Conservation (phyloP, 2,888 invertebrate species). For the Deroplatys truncata region DNA sequence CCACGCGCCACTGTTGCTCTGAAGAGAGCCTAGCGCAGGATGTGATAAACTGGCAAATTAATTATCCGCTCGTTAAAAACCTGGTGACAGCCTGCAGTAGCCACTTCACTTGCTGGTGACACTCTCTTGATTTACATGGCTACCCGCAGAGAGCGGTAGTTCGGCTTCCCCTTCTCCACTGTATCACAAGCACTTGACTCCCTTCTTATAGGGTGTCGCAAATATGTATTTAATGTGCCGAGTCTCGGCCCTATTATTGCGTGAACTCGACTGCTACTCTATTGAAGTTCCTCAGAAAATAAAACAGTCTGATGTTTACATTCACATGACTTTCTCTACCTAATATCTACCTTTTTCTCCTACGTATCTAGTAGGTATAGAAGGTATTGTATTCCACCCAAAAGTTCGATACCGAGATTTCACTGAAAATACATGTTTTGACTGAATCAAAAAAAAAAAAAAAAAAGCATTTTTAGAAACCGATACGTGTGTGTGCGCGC, state of each 20-base stretch:
- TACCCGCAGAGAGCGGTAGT: not conserved
- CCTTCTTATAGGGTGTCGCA: not conserved
- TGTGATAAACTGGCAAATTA: conserved; percentile 26
- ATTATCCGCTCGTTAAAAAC: conserved; percentile 24
- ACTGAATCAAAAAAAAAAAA: too few relatives aligned
- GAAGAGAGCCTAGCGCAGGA: not conserved
- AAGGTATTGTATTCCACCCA: too few relatives aligned
- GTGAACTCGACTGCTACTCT: too few relatives aligned
- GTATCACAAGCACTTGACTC: not conserved
- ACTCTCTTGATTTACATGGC: conserved; percentile 5
- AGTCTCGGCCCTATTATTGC: not conserved
- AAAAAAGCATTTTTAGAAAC: too few relatives aligned
- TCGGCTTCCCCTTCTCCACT: not conserved
- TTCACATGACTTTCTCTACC: too few relatives aligned
- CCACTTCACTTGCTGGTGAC: conserved; percentile 8
- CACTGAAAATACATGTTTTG: too few relatives aligned
- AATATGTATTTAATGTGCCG: not conserved
- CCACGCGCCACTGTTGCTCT: not conserved
- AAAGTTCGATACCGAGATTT: too few relatives aligned
- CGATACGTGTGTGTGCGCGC: too few relatives aligned
- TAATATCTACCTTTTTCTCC: too few relatives aligned
- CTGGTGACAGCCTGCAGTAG: conserved; percentile 20
- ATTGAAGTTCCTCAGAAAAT: too few relatives aligned
- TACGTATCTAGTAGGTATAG: too few relatives aligned
- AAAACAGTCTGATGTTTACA: too few relatives aligned